Conservation (phyloP, 2,113 vertebrate genomes). For the Shinisaurus crocodilurus region DNA sequence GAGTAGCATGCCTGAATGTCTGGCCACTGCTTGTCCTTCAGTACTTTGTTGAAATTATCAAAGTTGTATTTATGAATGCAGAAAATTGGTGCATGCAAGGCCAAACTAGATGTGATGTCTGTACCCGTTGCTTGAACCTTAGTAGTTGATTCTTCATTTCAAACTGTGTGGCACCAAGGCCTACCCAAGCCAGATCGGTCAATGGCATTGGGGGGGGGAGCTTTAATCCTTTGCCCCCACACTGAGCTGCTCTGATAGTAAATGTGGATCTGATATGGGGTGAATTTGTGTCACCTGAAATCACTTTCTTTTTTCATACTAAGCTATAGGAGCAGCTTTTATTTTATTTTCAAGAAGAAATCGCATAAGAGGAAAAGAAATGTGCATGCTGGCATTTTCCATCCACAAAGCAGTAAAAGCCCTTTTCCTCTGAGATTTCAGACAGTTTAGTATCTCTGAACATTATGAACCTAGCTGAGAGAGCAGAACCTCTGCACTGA, state of each 20-base stretch:
- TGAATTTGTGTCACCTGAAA: conserved; percentile 11
- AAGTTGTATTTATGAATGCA: neutral
- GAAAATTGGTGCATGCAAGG: neutral
- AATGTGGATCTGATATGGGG: neutral
- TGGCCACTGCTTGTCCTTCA: neutral
- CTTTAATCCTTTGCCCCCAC: neutral
- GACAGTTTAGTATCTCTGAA: conserved; percentile 19
- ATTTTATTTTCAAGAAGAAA: neutral
- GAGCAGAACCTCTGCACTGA: conserved; percentile 6
- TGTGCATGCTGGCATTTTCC: conserved; percentile 29
- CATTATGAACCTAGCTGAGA: conserved; percentile 17
- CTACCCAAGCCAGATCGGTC: neutral
- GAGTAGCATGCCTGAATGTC: neutral
- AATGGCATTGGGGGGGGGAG: neutral
- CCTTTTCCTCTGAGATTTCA: conserved; percentile 21
- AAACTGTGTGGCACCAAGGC: neutral
- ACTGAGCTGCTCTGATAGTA: neutral
- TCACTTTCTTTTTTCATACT: neutral
- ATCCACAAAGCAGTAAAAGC: neutral
- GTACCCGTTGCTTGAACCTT: neutral
- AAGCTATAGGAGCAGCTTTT: neutral
- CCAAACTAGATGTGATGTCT: neutral
- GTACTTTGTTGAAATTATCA: neutral
- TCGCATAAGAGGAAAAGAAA: neutral
- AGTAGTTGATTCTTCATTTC: neutral